phyloP scores from a whole-genome alignment of 2,888 invertebrate genomes.

The Hypercompe scribonia region DNA sequence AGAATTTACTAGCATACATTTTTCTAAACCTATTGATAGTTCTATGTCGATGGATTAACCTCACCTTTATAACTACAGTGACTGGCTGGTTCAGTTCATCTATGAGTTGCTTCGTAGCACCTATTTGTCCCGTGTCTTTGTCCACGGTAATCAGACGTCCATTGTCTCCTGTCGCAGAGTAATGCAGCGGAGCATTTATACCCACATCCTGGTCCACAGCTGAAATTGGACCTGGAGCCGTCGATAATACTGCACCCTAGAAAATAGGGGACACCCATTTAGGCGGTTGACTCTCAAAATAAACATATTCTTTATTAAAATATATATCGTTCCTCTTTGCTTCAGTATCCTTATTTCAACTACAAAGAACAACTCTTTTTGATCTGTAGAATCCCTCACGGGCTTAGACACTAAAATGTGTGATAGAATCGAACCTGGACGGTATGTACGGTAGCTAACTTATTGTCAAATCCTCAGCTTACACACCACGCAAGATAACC shows the following conservation, averaged over 20 bases:
- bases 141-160: slow-evolving; percentile 88
- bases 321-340: too few species aligned
- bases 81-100: slow-evolving; percentile 89
- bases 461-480: neutral
- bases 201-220: slow-evolving; percentile 94
- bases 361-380: neutral
- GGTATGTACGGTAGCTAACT: too few species aligned
- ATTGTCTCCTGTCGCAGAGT: slow-evolving; percentile 89
- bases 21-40: neutral
- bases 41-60: neutral
- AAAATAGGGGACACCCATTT: neutral
- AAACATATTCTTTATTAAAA: too few species aligned
- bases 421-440: neutral
- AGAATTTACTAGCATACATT: neutral
- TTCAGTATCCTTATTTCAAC: neutral
- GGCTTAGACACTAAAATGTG: neutral
- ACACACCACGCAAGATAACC: too few species aligned
- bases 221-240: slow-evolving; percentile 90
- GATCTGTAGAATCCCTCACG: neutral
- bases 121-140: slow-evolving; percentile 88
- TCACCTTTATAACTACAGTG: slow-evolving; percentile 92
- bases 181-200: slow-evolving; percentile 91
- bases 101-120: slow-evolving; percentile 86
- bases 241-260: slow-evolving; percentile 88
- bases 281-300: neutral